These are phyloP conservation scores for Bathynomus jamesi DNA, from an alignment of 1,140 invertebrate genomes.

Conservation along the genomic window DNA sequence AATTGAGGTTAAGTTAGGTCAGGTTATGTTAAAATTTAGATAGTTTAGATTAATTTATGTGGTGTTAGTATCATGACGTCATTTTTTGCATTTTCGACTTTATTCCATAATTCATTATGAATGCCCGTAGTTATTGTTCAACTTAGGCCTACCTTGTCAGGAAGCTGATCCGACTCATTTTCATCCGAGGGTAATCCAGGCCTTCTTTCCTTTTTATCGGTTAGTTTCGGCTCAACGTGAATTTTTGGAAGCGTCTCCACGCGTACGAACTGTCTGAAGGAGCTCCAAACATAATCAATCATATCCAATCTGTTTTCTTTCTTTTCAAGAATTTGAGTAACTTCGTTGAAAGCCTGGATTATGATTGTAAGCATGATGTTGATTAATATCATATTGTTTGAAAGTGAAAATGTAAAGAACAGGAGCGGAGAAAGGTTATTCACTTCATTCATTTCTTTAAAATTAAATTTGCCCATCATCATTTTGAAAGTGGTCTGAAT, in stretches of 20 bases:
- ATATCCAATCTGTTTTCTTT: constrained; percentile 9
- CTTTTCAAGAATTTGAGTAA: constrained; percentile 13
- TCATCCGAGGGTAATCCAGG: not conserved
- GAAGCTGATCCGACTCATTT: constrained; percentile 4
- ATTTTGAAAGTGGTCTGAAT: constrained; percentile 12
- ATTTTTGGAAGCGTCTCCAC: not conserved
- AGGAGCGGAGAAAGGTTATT: constrained; percentile 46
- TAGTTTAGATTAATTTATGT: too few species aligned
- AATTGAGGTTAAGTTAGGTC: too few species aligned
- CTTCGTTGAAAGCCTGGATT: constrained; percentile 47
- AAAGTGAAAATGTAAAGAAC: constrained; percentile 49
- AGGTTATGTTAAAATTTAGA: too few species aligned
- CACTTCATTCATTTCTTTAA: constrained; percentile 44
- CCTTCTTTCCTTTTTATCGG: constrained; percentile 2
- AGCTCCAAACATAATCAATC: constrained; percentile 6
- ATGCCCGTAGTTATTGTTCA: too few species aligned
- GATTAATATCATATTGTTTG: constrained; percentile 49
- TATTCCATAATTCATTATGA: not conserved
- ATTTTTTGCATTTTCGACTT: not conserved
- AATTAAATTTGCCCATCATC: constrained; percentile 36
- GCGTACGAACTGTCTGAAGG: not conserved
- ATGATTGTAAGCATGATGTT: constrained; percentile 54
- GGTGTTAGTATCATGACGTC: too few species aligned
- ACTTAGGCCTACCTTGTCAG: constrained; percentile 11
- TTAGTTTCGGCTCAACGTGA: constrained; percentile 4